Evolutionary conservation across 2,888 invertebrate species (phyloP).

Genomic region (Coelinius sp.): DNA sequence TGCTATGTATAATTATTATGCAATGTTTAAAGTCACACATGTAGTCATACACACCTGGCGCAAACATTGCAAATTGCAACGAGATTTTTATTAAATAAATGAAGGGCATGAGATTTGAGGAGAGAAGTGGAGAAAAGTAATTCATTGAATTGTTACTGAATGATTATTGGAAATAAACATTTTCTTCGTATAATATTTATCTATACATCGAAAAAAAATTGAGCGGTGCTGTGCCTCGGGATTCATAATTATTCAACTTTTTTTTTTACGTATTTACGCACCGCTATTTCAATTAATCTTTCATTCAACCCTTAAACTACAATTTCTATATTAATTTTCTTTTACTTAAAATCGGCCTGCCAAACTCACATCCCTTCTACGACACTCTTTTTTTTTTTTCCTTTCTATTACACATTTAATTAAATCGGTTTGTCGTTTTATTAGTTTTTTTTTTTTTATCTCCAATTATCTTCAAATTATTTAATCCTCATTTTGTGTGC

Average conservation of each 20-base stretch:
- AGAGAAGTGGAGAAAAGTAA: background rate
- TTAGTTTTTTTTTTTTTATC: slow-evolving; percentile 1
- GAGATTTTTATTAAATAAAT: slow-evolving; percentile 39
- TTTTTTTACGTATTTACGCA: slow-evolving; percentile 39
- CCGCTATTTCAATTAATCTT: slow-evolving; percentile 15
- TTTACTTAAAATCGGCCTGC: slow-evolving; percentile 28
- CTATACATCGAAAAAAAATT: slow-evolving; percentile 49
- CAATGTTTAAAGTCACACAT: slow-evolving; percentile 67
- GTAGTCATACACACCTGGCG: slow-evolving; percentile 65
- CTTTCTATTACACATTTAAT: slow-evolving; percentile 28
- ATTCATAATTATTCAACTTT: slow-evolving; percentile 37
- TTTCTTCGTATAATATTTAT: slow-evolving; percentile 27
- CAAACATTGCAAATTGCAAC: slow-evolving; percentile 57
- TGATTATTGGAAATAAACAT: background rate
- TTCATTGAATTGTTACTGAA: background rate
- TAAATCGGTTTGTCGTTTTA: slow-evolving; percentile 9
- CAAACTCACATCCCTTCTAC: slow-evolving; percentile 52
- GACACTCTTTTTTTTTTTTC: slow-evolving; percentile 42
- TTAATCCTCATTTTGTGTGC: slow-evolving; percentile 21
- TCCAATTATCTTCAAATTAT: slow-evolving; percentile 30
- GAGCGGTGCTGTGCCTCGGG: slow-evolving; percentile 39
- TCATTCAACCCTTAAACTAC: slow-evolving; percentile 23
- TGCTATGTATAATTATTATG: slow-evolving; percentile 71
- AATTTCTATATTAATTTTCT: slow-evolving; percentile 15
- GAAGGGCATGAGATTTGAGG: slow-evolving; percentile 31